Base-by-base conservation (phyloP, 2,113 vertebrate species). In the Misgurnus mizolepis region DNA sequence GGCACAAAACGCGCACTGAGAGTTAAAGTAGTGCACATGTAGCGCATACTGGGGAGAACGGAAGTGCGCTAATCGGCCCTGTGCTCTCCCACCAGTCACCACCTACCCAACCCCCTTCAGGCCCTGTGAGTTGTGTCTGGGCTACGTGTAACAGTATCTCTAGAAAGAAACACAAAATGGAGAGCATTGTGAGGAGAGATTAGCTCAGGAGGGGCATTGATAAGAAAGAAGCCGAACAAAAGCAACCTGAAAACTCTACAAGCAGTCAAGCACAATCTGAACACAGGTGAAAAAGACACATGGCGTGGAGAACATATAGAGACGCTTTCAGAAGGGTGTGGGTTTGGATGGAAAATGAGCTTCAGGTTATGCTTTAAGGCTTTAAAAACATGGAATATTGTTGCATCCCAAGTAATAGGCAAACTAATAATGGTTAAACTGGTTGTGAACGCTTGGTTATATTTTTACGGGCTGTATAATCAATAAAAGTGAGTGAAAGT, bases 91-190 rank as follows among this genome's bases (percentile, higher is more conserved):
- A 27, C 17, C 78, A 53, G 58, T 67, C 55, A 17, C 40, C 10
- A 58, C 85, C 85, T 60, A 50, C 90, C 85, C 88, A 87, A 82
- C 83, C 85, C 89, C 87, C 84, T 14, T 80, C 49, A 72, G 82
- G 86, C 62, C 82, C 87, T 86, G 78, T 78, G 80, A 88, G 88
- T 87, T 62, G 84, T 85, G 86, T 91, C 90, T 90, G 88, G 79
- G 81, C 84, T 81, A 34, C 55, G 80, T 89, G 91, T 90, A 92
- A 93, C 91, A 86, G 86, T 91, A 93, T 91, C 92, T 92, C 88
- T 80, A 86, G 85, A 89, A 88, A 90, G 86, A 88, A 90, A 87
- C 87, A 87, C 86, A 90, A 92, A 92, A 91, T 90, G 89, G 87
- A 78, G 86, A 27, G 86, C 87, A 88, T 91, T 92, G 90, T 92